phyloP scores from a whole-genome alignment of 2,113 vertebrate species.

The Felis catus region DNA sequence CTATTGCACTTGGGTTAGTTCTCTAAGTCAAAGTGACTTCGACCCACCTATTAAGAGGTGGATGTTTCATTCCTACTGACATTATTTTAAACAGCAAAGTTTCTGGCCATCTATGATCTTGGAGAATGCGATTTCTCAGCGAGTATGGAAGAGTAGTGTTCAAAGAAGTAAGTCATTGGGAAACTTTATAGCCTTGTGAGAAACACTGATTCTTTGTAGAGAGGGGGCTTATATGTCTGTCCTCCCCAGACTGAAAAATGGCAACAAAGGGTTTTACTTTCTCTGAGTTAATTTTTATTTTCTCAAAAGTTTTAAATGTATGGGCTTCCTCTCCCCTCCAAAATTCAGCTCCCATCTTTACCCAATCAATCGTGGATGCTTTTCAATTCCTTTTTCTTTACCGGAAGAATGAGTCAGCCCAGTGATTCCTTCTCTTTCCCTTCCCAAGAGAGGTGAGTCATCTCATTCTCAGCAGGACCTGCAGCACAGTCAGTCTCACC shows the following conservation, averaged over 20 bases:
- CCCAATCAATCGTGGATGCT: not conserved
- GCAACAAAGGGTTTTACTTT: not conserved
- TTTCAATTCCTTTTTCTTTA: conserved; percentile 3
- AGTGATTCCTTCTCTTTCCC: not conserved
- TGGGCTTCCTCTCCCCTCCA: not conserved
- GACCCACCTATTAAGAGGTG: not conserved
- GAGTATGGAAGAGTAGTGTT: not conserved
- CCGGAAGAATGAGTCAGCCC: conserved; percentile 45
- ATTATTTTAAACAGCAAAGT: not conserved
- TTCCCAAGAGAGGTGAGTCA: conserved; percentile 49
- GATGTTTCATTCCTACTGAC: not conserved
- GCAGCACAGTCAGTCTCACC: not conserved
- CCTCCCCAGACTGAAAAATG: not conserved
- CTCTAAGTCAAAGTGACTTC: not conserved
- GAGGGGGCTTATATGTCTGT: not conserved
- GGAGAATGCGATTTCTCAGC: not conserved
- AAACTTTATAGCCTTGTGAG: not conserved
- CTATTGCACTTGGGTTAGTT: not conserved
- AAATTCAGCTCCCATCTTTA: not conserved
- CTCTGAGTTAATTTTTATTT: conserved; percentile 23
- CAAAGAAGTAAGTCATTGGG: not conserved
- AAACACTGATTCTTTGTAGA: not conserved
- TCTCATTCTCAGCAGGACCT: not conserved
- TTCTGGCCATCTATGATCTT: not conserved
- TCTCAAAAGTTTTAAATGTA: not conserved